Evolutionary conservation across 2,888 invertebrate species (phyloP).

Genomic region (Linyphia triangularis): DNA sequence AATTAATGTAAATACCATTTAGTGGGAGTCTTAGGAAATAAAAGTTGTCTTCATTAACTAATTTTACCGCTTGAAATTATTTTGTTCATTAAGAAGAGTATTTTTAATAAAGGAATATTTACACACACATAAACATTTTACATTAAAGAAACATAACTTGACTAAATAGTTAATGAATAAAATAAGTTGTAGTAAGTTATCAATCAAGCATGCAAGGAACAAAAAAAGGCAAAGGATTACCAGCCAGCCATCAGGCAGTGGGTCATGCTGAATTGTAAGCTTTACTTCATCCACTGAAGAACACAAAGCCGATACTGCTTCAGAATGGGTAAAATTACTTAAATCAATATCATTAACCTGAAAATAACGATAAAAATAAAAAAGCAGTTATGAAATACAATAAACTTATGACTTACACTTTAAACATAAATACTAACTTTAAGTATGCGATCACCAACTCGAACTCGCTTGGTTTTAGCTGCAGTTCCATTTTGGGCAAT

Average conservation of each 20-base stretch:
- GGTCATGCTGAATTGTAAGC: constrained; percentile 93
- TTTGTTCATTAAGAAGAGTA: too few relatives aligned
- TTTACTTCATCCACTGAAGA: constrained; percentile 87
- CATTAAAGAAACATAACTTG: too few relatives aligned
- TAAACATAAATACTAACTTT: constrained; percentile 81
- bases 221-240: constrained; percentile 82
- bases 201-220: too few relatives aligned
- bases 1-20: too few relatives aligned
- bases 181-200: too few relatives aligned
- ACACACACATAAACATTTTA: too few relatives aligned
- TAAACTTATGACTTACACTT: neutral
- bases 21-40: too few relatives aligned
- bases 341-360: constrained; percentile 91
- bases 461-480: constrained; percentile 90
- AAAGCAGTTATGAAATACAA: neutral
- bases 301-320: constrained; percentile 93
- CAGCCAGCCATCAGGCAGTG: constrained; percentile 94
- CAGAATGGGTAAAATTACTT: constrained; percentile 92
- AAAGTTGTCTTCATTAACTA: too few relatives aligned
- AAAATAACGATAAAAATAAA: neutral
- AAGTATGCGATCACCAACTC: constrained; percentile 96
- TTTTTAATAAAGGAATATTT: too few relatives aligned
- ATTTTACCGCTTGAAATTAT: too few relatives aligned
- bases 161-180: too few relatives aligned
- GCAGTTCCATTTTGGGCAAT: constrained; percentile 97